These are phyloP conservation scores for Paelopatides confundens DNA, from an alignment of 53 echinoderm and acorn worm species.

Conservation along the genomic window DNA sequence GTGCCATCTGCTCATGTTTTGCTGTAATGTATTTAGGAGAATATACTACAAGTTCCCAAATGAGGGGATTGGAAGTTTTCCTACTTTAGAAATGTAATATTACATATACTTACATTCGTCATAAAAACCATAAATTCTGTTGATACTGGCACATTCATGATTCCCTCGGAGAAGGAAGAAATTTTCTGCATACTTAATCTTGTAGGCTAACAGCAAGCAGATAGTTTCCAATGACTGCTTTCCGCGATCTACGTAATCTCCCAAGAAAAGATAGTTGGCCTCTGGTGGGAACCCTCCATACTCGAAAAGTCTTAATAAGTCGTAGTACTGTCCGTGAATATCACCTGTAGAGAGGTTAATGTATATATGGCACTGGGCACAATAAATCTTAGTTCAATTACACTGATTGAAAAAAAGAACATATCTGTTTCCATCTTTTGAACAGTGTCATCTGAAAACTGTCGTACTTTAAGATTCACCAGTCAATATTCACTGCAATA, in stretches of 20 bases:
- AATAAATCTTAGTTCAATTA: not conserved
- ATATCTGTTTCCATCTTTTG: not conserved
- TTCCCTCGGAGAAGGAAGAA: slow-evolving; percentile 98
- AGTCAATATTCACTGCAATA: no score
- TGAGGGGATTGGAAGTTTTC: no score
- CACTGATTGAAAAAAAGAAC: not conserved
- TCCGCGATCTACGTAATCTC: slow-evolving; percentile 98
- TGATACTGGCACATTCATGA: slow-evolving; percentile 99
- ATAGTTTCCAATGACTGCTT: slow-evolving; percentile 99
- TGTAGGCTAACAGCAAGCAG: slow-evolving; percentile 97
- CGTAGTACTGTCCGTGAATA: slow-evolving; percentile 99
- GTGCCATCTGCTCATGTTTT: no score
- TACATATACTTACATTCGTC: slow-evolving; percentile 99
- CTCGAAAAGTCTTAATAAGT: slow-evolving; percentile 96
- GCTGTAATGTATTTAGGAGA: no score
- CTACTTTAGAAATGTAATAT: no score
- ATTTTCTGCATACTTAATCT: slow-evolving; percentile 99
- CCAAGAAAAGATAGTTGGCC: slow-evolving; percentile 98
- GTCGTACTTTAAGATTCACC: no score
- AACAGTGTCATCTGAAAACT: no score
- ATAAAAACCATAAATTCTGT: slow-evolving; percentile 99
- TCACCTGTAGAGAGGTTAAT: slow-evolving; percentile 68
- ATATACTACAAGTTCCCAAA: no score
- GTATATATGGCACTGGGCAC: not conserved
- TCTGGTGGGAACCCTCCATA: slow-evolving; percentile 99